Percentiles rank a stretch among this genome's conserved stretches.
phyloP scores from a whole-genome alignment of 2,113 vertebrate species.

The Thermophis baileyi region DNA sequence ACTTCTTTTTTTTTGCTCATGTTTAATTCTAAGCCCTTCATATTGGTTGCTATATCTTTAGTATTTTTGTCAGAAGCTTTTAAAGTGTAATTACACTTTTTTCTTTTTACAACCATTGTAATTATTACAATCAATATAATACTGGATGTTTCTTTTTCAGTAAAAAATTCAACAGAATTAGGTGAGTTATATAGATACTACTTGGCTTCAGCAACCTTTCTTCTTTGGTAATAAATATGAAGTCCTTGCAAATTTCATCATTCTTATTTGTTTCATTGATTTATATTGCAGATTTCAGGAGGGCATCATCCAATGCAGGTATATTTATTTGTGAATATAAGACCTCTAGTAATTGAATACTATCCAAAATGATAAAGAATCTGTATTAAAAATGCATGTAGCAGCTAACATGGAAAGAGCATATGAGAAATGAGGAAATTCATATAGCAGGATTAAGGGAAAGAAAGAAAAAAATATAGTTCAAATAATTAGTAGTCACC shows the following conservation, averaged over 20 bases:
- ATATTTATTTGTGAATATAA: not conserved
- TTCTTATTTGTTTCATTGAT: not conserved
- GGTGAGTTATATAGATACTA: not conserved
- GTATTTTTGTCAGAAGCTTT: not conserved
- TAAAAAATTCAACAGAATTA: not conserved
- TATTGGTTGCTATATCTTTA: not conserved
- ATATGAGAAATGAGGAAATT: too few relatives aligned
- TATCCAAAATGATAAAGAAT: not conserved
- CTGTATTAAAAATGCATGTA: too few relatives aligned
- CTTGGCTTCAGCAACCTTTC: not conserved
- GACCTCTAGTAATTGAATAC: not conserved
- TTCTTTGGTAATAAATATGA: not conserved
- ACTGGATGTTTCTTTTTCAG: not conserved
- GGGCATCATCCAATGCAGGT: not conserved
- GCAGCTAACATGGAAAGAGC: too few relatives aligned
- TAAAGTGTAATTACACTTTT: too few relatives aligned
- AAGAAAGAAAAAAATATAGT: not conserved
- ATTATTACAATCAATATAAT: not conserved
- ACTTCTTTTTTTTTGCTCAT: too few relatives aligned
- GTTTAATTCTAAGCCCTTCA: not conserved
- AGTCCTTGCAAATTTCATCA: not conserved
- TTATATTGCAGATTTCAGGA: not conserved
- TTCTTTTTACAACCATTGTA: too few relatives aligned
- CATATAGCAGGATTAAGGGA: too few relatives aligned
- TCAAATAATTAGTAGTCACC: not conserved